These are phyloP conservation scores for Phainopepla nitens DNA, from an alignment of 2,113 vertebrate genomes.

Conservation along the genomic window DNA sequence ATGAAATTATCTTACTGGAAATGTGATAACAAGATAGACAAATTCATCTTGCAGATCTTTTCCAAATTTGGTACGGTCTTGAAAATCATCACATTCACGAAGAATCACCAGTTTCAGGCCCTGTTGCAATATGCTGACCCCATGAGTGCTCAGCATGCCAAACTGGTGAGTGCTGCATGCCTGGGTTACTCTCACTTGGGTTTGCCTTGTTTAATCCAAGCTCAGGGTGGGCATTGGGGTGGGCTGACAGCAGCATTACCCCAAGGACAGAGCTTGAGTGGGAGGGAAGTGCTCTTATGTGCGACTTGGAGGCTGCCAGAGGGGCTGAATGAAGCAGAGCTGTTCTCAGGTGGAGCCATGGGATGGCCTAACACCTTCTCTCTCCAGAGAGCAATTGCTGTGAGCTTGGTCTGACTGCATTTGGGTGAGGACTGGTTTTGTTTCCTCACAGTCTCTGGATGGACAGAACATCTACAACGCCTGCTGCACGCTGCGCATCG, in stretches of 20 bases:
- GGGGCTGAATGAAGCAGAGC: not conserved
- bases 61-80: slow-evolving; percentile 93
- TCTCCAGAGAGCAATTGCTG: not conserved
- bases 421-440: not conserved
- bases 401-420: not conserved
- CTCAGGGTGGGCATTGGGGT: not conserved
- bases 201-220: not conserved
- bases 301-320: not conserved
- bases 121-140: slow-evolving; percentile 90
- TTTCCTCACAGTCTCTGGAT: slow-evolving; percentile 82
- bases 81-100: slow-evolving; percentile 95
- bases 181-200: not conserved
- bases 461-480: slow-evolving; percentile 98
- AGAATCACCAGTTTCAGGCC: slow-evolving; percentile 96
- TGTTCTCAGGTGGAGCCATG: not conserved
- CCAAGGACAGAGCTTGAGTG: not conserved
- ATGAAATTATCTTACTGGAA: not conserved
- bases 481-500: slow-evolving; percentile 93
- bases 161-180: slow-evolving; percentile 81
- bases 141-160: slow-evolving; percentile 86
- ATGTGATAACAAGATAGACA: not conserved
- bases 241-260: not conserved
- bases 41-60: slow-evolving; percentile 82
- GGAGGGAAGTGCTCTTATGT: not conserved
- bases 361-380: not conserved